phyloP scores from a whole-genome alignment of 2,797 vertebrate genomes.

The Gymnothorax javanicus region DNA sequence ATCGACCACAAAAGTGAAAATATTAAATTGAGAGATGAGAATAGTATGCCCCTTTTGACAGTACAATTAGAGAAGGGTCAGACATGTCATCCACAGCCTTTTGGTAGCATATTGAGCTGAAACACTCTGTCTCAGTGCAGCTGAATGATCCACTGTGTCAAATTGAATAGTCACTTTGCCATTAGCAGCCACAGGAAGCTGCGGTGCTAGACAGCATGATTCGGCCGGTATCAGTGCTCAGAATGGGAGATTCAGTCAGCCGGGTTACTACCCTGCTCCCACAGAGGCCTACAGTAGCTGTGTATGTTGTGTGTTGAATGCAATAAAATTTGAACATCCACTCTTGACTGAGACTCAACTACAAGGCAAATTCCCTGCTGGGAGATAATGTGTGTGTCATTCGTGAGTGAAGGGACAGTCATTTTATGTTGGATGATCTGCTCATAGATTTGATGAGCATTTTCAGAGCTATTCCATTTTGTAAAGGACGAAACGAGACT shows the following conservation, averaged over 20 bases:
- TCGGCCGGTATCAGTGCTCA: not conserved
- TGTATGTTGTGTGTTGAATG: not conserved
- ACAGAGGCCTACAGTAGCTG: not conserved
- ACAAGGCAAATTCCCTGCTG: not conserved
- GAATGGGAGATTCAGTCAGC: not conserved
- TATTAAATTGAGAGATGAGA: too few relatives aligned
- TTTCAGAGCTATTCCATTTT: not conserved
- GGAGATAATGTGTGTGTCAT: not conserved
- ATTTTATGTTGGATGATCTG: not conserved
- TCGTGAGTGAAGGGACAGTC: not conserved
- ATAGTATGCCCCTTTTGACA: too few relatives aligned
- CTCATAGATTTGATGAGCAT: not conserved
- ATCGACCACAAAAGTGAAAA: too few relatives aligned
- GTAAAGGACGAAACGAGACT: too few relatives aligned
- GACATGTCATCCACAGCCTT: not conserved
- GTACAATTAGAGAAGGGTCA: not conserved
- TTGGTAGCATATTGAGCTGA: not conserved
- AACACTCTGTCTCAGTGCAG: not conserved
- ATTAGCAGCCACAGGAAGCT: not conserved
- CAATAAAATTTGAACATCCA: not conserved
- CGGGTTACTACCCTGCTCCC: not conserved
- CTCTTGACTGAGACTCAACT: not conserved
- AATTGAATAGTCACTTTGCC: not conserved
- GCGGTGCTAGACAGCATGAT: not conserved
- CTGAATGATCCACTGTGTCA: not conserved